A percentile compares a stretch with the other conserved stretches of the same genome.
These are phyloP conservation scores for Ernsta delagoae DNA, from an alignment of 2,888 invertebrate species.

Conservation along the genomic window DNA sequence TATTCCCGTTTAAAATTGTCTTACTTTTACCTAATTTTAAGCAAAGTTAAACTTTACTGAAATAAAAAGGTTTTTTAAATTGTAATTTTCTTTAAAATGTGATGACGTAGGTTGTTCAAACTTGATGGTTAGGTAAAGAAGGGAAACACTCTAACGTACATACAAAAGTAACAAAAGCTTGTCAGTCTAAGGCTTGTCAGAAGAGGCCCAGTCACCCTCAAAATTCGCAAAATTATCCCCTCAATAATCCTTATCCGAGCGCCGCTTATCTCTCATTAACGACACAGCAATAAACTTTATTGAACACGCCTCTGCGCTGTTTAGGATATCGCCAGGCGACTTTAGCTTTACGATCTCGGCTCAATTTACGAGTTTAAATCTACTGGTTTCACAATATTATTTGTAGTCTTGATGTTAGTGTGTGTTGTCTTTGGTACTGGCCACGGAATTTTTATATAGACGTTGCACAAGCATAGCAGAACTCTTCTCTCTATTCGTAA, in stretches of 20 bases:
- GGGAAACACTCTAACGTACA: background rate
- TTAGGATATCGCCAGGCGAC: constrained; percentile 32
- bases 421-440: background rate
- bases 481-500: too few relatives aligned
- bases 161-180: background rate
- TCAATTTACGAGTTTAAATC: constrained; percentile 17
- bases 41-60: too few relatives aligned
- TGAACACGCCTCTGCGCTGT: constrained; percentile 33
- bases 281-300: constrained; percentile 43
- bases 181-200: background rate
- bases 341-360: constrained; percentile 16
- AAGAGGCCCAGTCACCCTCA: background rate
- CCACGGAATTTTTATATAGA: background rate
- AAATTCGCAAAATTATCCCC: constrained; percentile 3
- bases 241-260: constrained; percentile 28
- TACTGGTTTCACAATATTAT: constrained; percentile 1
- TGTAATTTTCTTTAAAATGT: too few relatives aligned
- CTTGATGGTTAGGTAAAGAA: too few relatives aligned
- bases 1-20: too few relatives aligned
- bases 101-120: too few relatives aligned
- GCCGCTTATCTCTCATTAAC: constrained; percentile 51
- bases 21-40: too few relatives aligned
- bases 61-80: too few relatives aligned
- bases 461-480: too few relatives aligned
- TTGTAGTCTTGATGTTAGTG: background rate